Base-by-base conservation (phyloP, 2,797 vertebrate genomes). In the Mormyrus hasselquistii region DNA sequence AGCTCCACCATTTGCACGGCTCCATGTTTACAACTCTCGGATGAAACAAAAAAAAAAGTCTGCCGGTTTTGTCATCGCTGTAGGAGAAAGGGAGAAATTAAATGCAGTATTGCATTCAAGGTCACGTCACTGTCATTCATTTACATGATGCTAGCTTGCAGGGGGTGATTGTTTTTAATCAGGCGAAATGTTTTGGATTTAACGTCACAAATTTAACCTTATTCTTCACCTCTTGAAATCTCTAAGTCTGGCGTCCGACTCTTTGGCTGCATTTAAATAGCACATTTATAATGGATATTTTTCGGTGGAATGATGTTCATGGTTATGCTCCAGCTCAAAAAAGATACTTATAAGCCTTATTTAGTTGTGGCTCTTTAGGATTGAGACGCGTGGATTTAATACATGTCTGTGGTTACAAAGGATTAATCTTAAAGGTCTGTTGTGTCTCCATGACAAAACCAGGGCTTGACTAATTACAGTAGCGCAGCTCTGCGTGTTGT, bases 131-230 rank as follows among this genome's bases (percentile, higher is more conserved):
- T 44, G 73, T 44, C 73, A 19, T 79, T 79, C 34, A 44, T 19
- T 41, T 44, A 44, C 73, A 79, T 19, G 73, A 79, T 79, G 73
- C 73, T 41, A 9, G 16, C 16, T 44, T 79, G 73, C 6, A 38
- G 73, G 38, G 14, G 38, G 44, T 49, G 79, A 59, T 49, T 90
- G 89, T 79, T 90, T 91, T 90, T 87, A 89, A 91, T 91, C 83
- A 86, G 49, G 88, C 89, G 22, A 87, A 89, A 87, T 90, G 82
- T 73, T 88, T 83, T 59, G 88, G 88, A 83, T 88, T 88, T 88
- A 82, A 83, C 7, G 83, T 47, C 86, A 87, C 55, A 2, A 44
- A 52, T 88, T 69, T 65, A 79, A 88, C 87, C 87, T n/a, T n/a
- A 38, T 38, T 76, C 87, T 2, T 50, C 87, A 49, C 87, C 25